Evolutionary conservation across 2,113 vertebrate genomes (phyloP), one percentile per base, ranked within the genome.

Genomic region (Gobio gobio): DNA sequence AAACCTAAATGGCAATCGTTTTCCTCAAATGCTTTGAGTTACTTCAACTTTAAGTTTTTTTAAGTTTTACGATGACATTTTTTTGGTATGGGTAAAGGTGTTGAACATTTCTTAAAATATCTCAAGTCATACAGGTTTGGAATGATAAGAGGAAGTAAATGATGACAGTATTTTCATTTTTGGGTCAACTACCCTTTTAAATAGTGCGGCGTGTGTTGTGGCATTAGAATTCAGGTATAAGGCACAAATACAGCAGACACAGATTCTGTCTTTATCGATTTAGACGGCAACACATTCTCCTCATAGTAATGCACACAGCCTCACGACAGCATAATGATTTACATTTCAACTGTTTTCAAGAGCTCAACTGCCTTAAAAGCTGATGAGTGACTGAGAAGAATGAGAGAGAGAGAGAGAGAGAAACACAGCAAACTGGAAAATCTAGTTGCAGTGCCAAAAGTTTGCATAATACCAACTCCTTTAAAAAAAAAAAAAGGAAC

Each of bases 401-500:
- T 36, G 68, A 77, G 29, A 29, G 29, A 29, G 29, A 29, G 68
- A 77, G 13, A 66, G 58, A 77, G 36, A 85, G 54, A 18, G n/a
- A 63, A 5, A 59, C 10, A 82, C 40, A 61, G 22, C 59, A 85
- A 92, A 92, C 89, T 84, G 86, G 91, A 89, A 87, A 83, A 85
- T 49, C 86, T 5, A 45, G 88, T 92, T 85, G 26, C 2, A 0
- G 14, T 88, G 92, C 91, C 92, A 92, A 85, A 80, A 56, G 85
- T 86, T 88, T 78, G 78, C 63, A 85, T 72, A 51, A 63, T 36
- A 29, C n/a, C 24, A 87, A 49, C 29, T 45, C 54, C 29, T 40
- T 18, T 5, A 22, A 49, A 59, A 22, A 56, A 81, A 80, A 66
- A 49, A 64, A 77, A 86, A 78, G 45, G 43, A 51, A 73, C n/a